phyloP scores from a whole-genome alignment of 2,797 vertebrate genomes.

The Huso huso region DNA sequence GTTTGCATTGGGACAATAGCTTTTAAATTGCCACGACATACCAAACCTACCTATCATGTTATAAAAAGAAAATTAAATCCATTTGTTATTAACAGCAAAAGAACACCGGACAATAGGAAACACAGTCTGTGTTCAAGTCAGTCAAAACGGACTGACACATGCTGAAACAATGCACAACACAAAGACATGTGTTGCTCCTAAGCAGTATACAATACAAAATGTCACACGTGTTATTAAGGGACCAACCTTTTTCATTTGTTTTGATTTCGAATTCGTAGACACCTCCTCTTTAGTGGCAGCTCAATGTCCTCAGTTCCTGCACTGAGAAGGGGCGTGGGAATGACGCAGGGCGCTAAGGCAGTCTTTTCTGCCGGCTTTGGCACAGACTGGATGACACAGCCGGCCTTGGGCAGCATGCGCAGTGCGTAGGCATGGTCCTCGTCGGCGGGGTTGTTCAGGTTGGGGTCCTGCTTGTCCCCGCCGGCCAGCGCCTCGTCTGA shows the following conservation, averaged over 20 bases:
- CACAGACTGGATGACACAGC: slow-evolving; percentile 97
- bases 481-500: slow-evolving; percentile 66
- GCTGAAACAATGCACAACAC: too few relatives aligned
- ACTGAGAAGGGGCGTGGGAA: slow-evolving; percentile 77
- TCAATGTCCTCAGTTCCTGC: slow-evolving; percentile 86
- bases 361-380: slow-evolving; percentile 91
- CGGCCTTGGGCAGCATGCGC: slow-evolving; percentile 84
- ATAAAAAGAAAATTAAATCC: slow-evolving; percentile 1
- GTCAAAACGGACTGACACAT: too few relatives aligned
- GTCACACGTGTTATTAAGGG: too few relatives aligned
- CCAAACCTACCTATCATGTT: slow-evolving; percentile 5
- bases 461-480: slow-evolving; percentile 79
- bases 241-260: slow-evolving; percentile 69
- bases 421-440: slow-evolving; percentile 93
- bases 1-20: neutral
- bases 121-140: too few relatives aligned
- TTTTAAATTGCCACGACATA: slow-evolving; percentile 3
- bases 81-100: slow-evolving; percentile 3
- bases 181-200: too few relatives aligned
- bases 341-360: slow-evolving; percentile 83
- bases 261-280: slow-evolving; percentile 99
- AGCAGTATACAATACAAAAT: too few relatives aligned
- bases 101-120: too few relatives aligned
- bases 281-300: slow-evolving; percentile 95
- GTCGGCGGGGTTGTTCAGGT: slow-evolving; percentile 78